A percentile compares a stretch with the other conserved stretches of the same genome.
Evolutionary conservation across 2,888 invertebrate species (phyloP).

Genomic region (Tanytarsus gracilentus): DNA sequence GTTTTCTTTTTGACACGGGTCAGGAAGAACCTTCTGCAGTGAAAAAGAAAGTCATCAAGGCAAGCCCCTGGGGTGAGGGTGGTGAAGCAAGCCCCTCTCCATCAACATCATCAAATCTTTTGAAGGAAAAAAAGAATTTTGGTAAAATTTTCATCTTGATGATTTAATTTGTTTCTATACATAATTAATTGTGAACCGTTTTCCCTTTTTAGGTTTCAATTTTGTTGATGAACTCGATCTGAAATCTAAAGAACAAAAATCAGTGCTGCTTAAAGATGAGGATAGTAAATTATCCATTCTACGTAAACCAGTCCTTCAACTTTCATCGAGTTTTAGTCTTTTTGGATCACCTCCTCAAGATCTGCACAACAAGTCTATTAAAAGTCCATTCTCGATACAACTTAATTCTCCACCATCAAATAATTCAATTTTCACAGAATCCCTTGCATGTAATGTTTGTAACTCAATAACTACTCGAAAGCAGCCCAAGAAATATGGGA

Average conservation of each 20-base stretch:
- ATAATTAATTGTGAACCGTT: not conserved
- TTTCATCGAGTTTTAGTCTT: conserved; percentile 40
- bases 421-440: conserved; percentile 40
- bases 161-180: not conserved
- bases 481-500: conserved; percentile 74
- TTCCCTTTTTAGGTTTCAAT: conserved; percentile 20
- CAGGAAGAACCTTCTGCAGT: conserved; percentile 36
- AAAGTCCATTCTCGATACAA: conserved; percentile 32
- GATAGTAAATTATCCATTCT: conserved; percentile 17
- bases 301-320: conserved; percentile 27
- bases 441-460: conserved; percentile 22
- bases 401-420: conserved; percentile 38
- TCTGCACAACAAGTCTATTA: conserved; percentile 40
- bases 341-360: conserved; percentile 43
- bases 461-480: conserved; percentile 52
- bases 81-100: no score
- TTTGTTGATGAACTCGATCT: conserved; percentile 22
- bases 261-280: no score
- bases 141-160: not conserved
- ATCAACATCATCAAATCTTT: not conserved
- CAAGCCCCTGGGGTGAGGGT: conserved; percentile 37
- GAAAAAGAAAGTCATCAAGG: conserved; percentile 33
- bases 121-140: conserved; percentile 17
- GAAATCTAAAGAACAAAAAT: not conserved
- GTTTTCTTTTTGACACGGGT: conserved; percentile 64